phyloP scores from a whole-genome alignment of 2,797 vertebrate genomes.

The Enteromius trimaculatus region DNA sequence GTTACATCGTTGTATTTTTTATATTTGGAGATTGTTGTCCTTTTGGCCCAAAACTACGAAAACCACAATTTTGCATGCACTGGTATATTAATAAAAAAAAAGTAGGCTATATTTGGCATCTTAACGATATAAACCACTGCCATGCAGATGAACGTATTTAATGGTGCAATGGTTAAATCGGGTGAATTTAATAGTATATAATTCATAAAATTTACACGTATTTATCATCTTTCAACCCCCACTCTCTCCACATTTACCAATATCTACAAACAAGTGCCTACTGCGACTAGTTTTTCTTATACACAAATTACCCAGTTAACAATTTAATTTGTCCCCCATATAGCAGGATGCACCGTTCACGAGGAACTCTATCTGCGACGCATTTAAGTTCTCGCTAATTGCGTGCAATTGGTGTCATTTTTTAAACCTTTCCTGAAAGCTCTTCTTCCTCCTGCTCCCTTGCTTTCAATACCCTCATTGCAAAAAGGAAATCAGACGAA shows the following conservation, averaged over 20 bases:
- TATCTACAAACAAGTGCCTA: slow-evolving; percentile 9
- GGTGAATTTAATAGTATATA: not conserved
- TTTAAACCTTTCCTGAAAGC: not conserved
- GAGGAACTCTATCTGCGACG: not conserved
- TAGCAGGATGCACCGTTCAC: not conserved
- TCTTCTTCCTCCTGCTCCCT: not conserved
- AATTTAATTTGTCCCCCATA: not conserved
- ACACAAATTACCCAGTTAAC: not conserved
- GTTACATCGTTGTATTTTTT: not conserved
- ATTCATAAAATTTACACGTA: not conserved
- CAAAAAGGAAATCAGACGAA: slow-evolving; percentile 7
- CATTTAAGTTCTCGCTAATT: not conserved
- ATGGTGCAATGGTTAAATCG: not conserved
- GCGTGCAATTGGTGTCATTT: not conserved
- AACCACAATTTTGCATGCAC: not conserved
- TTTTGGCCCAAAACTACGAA: not conserved
- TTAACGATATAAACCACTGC: not conserved
- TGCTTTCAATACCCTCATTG: not conserved
- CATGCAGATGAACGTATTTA: not conserved
- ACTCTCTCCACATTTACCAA: not conserved
- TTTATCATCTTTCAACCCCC: not conserved
- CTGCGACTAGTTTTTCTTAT: not conserved
- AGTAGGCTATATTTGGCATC: not conserved
- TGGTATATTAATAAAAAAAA: not conserved
- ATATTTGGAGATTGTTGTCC: not conserved